These are phyloP conservation scores for Alouatta palliata DNA, from an alignment of 2,113 vertebrate genomes.

Conservation along the genomic window DNA sequence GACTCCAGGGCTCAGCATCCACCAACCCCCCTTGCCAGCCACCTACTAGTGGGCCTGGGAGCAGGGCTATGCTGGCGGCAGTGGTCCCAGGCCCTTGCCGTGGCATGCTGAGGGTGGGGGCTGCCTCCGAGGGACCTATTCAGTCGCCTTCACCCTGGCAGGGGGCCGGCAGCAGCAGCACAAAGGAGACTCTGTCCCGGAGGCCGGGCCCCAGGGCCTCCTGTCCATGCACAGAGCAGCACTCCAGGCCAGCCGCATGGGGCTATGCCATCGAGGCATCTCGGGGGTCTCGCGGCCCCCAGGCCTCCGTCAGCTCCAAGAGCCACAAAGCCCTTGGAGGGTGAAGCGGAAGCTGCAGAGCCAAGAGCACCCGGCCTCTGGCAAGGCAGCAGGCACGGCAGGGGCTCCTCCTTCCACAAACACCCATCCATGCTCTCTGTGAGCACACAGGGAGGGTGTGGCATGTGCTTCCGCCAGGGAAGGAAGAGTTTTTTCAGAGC, in stretches of 20 bases:
- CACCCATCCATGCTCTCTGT: neutral
- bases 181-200: neutral
- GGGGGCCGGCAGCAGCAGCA: neutral
- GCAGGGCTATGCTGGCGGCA: neutral
- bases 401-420: neutral
- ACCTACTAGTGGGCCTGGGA: neutral
- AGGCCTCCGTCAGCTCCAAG: neutral
- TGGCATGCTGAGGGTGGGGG: neutral
- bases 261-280: neutral
- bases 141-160: neutral
- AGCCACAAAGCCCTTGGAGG: neutral
- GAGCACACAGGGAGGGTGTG: rapidly evolving
- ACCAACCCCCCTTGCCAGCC: neutral
- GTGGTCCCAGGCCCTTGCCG: neutral
- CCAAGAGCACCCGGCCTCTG: neutral
- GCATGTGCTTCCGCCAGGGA: neutral
- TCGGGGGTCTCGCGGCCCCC: neutral
- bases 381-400: rapidly evolving
- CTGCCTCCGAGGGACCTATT: neutral
- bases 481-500: neutral
- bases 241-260: neutral
- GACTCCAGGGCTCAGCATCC: neutral
- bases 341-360: neutral
- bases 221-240: neutral
- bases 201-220: neutral